Evolutionary conservation across 1,140 invertebrate genomes (phyloP).

Genomic region (Saxidomus purpurata): DNA sequence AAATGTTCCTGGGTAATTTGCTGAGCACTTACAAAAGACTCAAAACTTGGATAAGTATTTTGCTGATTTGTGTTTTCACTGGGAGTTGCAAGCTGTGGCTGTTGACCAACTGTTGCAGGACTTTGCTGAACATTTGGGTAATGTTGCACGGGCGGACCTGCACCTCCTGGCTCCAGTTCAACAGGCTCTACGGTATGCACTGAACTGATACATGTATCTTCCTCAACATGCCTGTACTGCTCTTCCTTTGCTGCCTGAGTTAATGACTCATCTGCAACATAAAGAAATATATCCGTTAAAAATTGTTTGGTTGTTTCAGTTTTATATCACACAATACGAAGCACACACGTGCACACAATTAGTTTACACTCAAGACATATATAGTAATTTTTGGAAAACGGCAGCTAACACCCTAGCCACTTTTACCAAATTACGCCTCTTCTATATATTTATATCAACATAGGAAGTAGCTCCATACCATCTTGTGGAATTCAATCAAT

Average conservation of each 20-base stretch:
- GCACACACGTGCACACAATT: too few species aligned
- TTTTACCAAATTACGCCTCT: too few species aligned
- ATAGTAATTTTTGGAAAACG: too few species aligned
- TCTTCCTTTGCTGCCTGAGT: slow-evolving; percentile 58
- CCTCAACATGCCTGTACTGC: slow-evolving; percentile 61
- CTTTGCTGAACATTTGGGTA: not conserved
- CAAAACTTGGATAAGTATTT: slow-evolving; percentile 14
- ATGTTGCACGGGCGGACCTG: not conserved
- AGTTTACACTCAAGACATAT: too few species aligned
- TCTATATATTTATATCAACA: too few species aligned
- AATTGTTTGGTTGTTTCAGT: too few species aligned
- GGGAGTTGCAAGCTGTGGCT: not conserved
- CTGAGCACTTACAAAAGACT: slow-evolving; percentile 54
- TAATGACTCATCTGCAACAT: slow-evolving; percentile 47
- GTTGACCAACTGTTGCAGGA: not conserved
- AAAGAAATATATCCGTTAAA: too few species aligned
- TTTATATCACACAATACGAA: too few species aligned
- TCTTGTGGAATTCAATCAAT: too few species aligned
- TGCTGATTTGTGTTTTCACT: not conserved
- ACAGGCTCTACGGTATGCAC: not conserved
- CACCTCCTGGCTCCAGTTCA: slow-evolving; percentile 40
- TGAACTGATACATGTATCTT: slow-evolving; percentile 14
- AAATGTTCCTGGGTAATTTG: slow-evolving; percentile 61
- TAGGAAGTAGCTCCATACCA: too few species aligned
- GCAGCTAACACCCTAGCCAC: too few species aligned